A percentile compares a stretch with the other conserved stretches of the same genome.
Evolutionary conservation across 2,888 invertebrate genomes (phyloP).

Genomic region (Criorhina ranunculi): DNA sequence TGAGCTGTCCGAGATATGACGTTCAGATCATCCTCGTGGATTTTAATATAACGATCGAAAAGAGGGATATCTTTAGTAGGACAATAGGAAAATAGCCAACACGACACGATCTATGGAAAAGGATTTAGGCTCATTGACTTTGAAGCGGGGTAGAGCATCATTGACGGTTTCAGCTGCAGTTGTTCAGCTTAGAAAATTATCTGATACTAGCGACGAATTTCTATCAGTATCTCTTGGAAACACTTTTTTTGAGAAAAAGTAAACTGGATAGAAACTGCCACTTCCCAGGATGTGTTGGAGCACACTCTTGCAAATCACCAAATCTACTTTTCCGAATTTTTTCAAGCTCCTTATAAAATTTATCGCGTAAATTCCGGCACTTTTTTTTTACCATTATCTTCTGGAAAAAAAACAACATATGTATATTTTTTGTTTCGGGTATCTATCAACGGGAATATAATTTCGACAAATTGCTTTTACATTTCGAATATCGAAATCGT

Average conservation of each 20-base stretch:
- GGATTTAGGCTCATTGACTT: too few relatives aligned
- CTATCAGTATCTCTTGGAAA: too few relatives aligned
- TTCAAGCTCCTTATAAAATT: slow-evolving; percentile 5
- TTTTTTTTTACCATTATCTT: slow-evolving; percentile 13
- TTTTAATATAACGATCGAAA: too few relatives aligned
- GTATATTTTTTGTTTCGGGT: background rate
- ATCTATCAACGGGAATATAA: background rate
- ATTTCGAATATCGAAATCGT: too few relatives aligned
- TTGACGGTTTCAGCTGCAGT: background rate
- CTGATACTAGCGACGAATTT: background rate
- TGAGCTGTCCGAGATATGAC: too few relatives aligned
- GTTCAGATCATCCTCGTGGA: too few relatives aligned
- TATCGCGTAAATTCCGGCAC: slow-evolving; percentile 21
- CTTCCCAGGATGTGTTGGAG: background rate
- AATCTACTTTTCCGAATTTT: slow-evolving; percentile 1
- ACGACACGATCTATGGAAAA: too few relatives aligned
- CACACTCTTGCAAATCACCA: background rate
- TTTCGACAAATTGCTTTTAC: background rate
- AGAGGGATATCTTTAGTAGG: too few relatives aligned
- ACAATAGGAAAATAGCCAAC: too few relatives aligned
- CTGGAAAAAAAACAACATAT: slow-evolving; percentile 4
- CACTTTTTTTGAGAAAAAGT: slow-evolving; percentile 2
- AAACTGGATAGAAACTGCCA: slow-evolving; percentile 1
- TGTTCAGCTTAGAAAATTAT: background rate
- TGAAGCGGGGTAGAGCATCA: too few relatives aligned